Percentiles rank a stretch among this genome's conserved stretches.
phyloP scores from a whole-genome alignment of 1,140 invertebrate genomes.

The honey bee (Apis mellifera) region Amel_HAv3.1 CM009942.2:11272001-11272500 shows the following conservation, averaged over 20 bases:
- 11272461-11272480: slow-evolving; percentile 29
- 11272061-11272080: not conserved
- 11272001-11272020: slow-evolving; percentile 33
- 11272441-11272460: slow-evolving; percentile 24
- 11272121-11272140: not conserved
- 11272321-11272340: slow-evolving; percentile 4
- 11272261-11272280: not conserved
- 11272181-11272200: not conserved
- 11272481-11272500: slow-evolving; percentile 40
- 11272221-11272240: too few relatives aligned
- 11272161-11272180: too few relatives aligned
- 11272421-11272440: slow-evolving; percentile 15
- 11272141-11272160: not conserved
- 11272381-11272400: not conserved
- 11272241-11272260: not conserved
- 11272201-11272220: slow-evolving; percentile 7
- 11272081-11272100: slow-evolving; percentile 26
- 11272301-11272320: not conserved
- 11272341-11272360: not conserved
- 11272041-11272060: slow-evolving; percentile 55
- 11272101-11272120: slow-evolving; percentile 22
- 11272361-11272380: not conserved
- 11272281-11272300: not conserved
- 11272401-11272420: not conserved
- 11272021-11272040: slow-evolving; percentile 45